Evolutionary conservation across 2,888 invertebrate species (phyloP), one percentile per base, ranked within the genome.

Genomic region (Subacronicta megacephala): DNA sequence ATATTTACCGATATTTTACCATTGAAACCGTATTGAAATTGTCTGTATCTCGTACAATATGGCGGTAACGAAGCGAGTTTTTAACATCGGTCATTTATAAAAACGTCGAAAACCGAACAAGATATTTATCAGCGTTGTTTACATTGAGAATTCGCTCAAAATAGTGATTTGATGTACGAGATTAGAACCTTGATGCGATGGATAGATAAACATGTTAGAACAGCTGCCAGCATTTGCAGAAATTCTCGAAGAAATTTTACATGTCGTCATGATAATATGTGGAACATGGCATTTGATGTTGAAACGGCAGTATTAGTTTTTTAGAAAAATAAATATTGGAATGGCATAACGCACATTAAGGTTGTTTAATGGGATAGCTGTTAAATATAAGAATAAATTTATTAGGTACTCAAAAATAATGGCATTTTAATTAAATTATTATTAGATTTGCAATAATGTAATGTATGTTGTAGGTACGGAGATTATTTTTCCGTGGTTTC

Each of bases 21-120:
- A 26, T 41, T 41, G 9, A 26, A 46, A 26, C 15, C 5, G 15
- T 35, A 20, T 18, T 20, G 13, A 35, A 35, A 13, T 26, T n/a
- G 2, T 16, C 33, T 23, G 17, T 33, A 12, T 26, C 9, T 20
- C 38, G n/a, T 33, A 44, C 35, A 36, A 36, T 35, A 16, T 47
- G 47, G 62, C 53, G 10, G 20, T 35, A 38, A 40, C 46, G 38
- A 16, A 40, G 35, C 7, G 1, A 33, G 18, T 16, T 17, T 51
- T 42, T 38, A 47, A 63, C 41, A 55, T 37, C 31, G 26, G 44
- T 31, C 23, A 71, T 70, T 58, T 58, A 66, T 65, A 71, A 64
- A 49, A 63, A 50, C 40, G 53, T 71, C 40, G 36, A 41, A 52
- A 42, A 0, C 36, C 38, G 13, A 43, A 50, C 36, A 53, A 40